A percentile compares a stretch with the other conserved stretches of the same genome.
These are phyloP conservation scores for Scylla paramamosain DNA, from an alignment of 1,140 invertebrate species.

Conservation along the genomic window DNA sequence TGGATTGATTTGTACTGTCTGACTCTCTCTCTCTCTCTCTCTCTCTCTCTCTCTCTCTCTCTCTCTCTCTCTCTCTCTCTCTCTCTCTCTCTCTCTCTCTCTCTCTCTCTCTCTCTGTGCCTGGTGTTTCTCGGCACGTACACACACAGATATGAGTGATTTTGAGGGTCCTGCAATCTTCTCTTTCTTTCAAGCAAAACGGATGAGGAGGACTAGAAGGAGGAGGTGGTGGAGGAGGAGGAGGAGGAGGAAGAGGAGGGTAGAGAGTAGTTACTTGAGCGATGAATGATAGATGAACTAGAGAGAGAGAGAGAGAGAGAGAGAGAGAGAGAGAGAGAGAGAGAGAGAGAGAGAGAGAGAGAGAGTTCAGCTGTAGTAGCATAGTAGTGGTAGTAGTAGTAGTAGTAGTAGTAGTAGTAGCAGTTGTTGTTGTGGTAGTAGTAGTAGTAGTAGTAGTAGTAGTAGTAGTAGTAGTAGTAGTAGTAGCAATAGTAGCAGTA, in stretches of 20 bases:
- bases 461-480: no score
- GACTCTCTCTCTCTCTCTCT: conserved; percentile 7
- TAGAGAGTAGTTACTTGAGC: neutral
- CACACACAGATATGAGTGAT: no score
- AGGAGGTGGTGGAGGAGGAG: neutral
- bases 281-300: neutral
- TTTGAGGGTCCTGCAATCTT: no score
- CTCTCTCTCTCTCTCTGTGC: neutral
- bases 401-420: no score
- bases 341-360: no score
- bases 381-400: no score
- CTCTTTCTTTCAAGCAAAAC: neutral
- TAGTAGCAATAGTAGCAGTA: no score
- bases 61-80: conserved; percentile 14
- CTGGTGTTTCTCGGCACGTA: neutral
- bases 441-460: no score
- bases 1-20: neutral
- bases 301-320: no score
- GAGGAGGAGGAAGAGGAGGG: neutral
- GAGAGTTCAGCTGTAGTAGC: no score
- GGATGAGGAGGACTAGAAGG: neutral
- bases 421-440: no score
- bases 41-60: neutral
- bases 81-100: conserved; percentile 8
- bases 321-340: no score